These are phyloP conservation scores for Emydocephalus ijimae DNA, from an alignment of 2,113 vertebrate genomes.

Conservation along the genomic window DNA sequence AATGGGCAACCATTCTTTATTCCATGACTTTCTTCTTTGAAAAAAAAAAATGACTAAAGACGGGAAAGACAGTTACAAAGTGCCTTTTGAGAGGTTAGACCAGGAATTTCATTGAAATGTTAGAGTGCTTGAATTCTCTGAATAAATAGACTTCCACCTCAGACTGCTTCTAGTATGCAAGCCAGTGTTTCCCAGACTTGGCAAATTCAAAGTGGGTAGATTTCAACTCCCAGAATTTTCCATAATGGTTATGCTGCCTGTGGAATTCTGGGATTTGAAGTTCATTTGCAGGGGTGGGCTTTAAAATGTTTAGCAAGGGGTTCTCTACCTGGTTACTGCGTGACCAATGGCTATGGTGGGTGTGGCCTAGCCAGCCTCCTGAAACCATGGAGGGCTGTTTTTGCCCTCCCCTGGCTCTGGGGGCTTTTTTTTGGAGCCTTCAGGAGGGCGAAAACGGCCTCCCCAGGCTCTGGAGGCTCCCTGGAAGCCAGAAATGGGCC, in stretches of 20 bases:
- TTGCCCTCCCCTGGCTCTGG: no score
- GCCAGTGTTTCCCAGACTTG: background rate
- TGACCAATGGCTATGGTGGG: no score
- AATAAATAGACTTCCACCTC: background rate
- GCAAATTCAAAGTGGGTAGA: background rate
- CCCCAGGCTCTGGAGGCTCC: no score
- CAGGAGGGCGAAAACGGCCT: no score
- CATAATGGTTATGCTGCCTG: background rate
- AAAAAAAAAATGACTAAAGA: background rate
- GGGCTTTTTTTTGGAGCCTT: no score
- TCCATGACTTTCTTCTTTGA: background rate
- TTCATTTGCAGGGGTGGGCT: background rate
- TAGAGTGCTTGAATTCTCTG: background rate
- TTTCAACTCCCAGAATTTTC: background rate
- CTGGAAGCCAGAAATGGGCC: no score
- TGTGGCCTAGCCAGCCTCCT: no score
- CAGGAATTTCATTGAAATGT: background rate
- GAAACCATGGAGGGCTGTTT: no score
- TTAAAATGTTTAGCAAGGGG: no score
- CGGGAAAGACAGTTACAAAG: background rate
- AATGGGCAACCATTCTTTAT: background rate
- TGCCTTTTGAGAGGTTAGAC: background rate
- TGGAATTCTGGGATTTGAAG: background rate
- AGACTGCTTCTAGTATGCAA: background rate
- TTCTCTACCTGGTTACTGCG: no score